Evolutionary conservation across 2,888 invertebrate species (phyloP).

Genomic region (Microdon myrmicae): DNA sequence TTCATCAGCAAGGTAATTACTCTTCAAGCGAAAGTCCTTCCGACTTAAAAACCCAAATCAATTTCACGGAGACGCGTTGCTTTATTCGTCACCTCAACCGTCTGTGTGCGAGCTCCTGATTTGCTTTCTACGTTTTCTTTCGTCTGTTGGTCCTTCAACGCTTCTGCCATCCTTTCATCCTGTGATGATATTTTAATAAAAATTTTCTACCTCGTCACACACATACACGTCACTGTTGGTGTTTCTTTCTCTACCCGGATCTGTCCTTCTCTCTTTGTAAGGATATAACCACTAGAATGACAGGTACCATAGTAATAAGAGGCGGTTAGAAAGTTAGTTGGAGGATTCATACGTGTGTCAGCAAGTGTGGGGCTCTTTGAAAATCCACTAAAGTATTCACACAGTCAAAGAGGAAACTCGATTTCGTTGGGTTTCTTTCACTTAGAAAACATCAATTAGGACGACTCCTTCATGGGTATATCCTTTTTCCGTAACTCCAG

Average conservation of each 20-base stretch:
- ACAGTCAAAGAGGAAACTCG: constrained; percentile 23
- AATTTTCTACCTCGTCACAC: constrained; percentile 48
- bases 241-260: constrained; percentile 1
- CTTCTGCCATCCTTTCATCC: constrained; percentile 17
- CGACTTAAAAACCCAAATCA: constrained; percentile 53
- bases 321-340: neutral
- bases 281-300: constrained; percentile 41
- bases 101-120: no score
- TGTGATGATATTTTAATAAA: constrained; percentile 53
- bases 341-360: constrained; percentile 5
- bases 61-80: constrained; percentile 42
- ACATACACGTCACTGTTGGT: constrained; percentile 7
- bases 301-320: constrained; percentile 37
- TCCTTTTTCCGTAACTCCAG: constrained; percentile 33
- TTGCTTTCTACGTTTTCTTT: neutral
- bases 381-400: constrained; percentile 17
- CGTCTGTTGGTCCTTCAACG: constrained; percentile 19
- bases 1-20: constrained; percentile 47
- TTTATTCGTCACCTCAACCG: neutral
- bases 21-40: constrained; percentile 51
- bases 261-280: neutral
- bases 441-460: constrained; percentile 50
- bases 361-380: constrained; percentile 29
- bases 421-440: constrained; percentile 43
- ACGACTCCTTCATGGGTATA: constrained; percentile 45